These are phyloP conservation scores for Ailurus styani DNA, from an alignment of 2,113 vertebrate species.

Conservation along the genomic window DNA sequence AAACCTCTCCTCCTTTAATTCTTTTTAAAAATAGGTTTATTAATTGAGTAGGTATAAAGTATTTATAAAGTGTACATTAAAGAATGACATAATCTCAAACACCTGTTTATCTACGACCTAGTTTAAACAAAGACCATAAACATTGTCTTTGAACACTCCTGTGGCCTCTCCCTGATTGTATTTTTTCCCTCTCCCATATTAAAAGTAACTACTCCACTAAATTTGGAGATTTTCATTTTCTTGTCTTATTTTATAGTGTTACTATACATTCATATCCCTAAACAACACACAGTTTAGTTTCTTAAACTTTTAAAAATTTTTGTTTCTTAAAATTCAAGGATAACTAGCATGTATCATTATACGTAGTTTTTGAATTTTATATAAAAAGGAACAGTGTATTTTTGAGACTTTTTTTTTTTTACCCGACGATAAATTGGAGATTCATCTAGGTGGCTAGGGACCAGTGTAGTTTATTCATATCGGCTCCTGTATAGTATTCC, in stretches of 20 bases:
- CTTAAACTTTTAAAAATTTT: background rate
- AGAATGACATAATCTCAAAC: background rate
- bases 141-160: background rate
- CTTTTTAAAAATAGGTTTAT: slow-evolving; percentile 10
- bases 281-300: background rate
- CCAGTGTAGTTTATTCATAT: background rate
- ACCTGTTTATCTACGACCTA: background rate
- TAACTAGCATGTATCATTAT: background rate
- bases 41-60: slow-evolving; percentile 39
- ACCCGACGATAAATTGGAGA: background rate
- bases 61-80: slow-evolving; percentile 18
- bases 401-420: background rate
- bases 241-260: background rate
- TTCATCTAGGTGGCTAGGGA: background rate
- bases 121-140: background rate
- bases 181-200: background rate
- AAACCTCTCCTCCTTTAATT: background rate
- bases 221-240: background rate
- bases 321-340: background rate
- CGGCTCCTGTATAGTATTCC: background rate
- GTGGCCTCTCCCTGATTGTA: background rate
- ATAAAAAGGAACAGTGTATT: background rate
- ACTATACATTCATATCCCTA: background rate
- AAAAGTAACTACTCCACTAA: background rate
- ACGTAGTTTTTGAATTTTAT: background rate